phyloP scores from a whole-genome alignment of 2,113 vertebrate species.

The Spea multiplicata region DNA sequence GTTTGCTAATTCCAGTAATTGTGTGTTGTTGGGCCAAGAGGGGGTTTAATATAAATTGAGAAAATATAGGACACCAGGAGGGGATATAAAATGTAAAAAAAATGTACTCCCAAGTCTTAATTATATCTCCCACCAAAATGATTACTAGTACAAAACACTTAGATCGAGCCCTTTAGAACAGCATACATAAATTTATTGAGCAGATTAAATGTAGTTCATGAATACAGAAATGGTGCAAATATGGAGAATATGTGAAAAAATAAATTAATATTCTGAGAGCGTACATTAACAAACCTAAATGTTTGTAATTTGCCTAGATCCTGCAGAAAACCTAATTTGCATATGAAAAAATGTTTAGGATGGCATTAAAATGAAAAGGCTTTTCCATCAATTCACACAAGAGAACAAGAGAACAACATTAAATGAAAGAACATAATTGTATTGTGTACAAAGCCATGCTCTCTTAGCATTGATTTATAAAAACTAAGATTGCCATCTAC shows the following conservation, averaged over 20 bases:
- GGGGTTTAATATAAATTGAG: not conserved
- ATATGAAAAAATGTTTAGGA: not conserved
- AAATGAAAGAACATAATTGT: not conserved
- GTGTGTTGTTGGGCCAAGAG: not conserved
- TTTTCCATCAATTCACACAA: not conserved
- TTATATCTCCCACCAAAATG: conserved; percentile 10
- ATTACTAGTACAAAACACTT: not conserved
- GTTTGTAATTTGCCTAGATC: conserved; percentile 1
- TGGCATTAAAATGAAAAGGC: not conserved
- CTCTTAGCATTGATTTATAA: not conserved
- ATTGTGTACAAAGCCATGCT: not conserved
- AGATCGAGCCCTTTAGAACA: no score
- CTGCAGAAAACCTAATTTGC: conserved; percentile 2
- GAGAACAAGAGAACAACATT: not conserved
- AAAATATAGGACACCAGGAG: conserved; percentile 3
- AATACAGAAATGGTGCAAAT: conserved; percentile 9
- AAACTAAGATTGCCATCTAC: not conserved
- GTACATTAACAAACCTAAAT: conserved; percentile 3
- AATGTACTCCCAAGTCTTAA: conserved; percentile 17
- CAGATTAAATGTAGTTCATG: conserved; percentile 1
- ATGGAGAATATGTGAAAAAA: conserved; percentile 11
- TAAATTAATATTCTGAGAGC: conserved; percentile 9
- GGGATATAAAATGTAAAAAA: not conserved
- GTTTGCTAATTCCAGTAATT: conserved; percentile 8
- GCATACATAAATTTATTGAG: not conserved